Conservation (phyloP, 2,888 invertebrate species). For the Oscheius sp. region DNA sequence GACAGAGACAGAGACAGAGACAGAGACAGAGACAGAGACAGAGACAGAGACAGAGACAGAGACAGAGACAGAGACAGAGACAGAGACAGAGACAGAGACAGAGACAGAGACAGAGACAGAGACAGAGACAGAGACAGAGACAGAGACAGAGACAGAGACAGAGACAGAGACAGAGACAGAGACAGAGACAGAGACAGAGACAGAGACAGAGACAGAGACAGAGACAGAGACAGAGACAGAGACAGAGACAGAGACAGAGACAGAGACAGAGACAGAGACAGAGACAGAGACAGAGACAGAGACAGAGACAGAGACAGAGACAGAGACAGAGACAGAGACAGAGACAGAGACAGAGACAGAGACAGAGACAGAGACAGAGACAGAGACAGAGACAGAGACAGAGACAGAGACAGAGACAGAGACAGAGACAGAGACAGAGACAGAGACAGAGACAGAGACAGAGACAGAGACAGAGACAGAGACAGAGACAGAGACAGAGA, state of each 20-base stretch:
- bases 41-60: not conserved
- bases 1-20: not conserved
- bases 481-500: not conserved
- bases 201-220: not conserved
- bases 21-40: not conserved
- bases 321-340: not conserved
- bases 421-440: not conserved
- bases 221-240: not conserved
- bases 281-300: not conserved
- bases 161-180: not conserved
- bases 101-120: not conserved
- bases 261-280: not conserved
- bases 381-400: not conserved
- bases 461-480: not conserved
- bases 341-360: not conserved
- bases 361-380: not conserved
- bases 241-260: not conserved
- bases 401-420: not conserved
- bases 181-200: not conserved
- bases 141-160: not conserved
- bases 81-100: not conserved
- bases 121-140: not conserved
- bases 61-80: not conserved
- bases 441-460: not conserved
- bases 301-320: not conserved